Conservation (phyloP, 1,140 invertebrate species). For the Anoplophora glabripennis region DNA sequence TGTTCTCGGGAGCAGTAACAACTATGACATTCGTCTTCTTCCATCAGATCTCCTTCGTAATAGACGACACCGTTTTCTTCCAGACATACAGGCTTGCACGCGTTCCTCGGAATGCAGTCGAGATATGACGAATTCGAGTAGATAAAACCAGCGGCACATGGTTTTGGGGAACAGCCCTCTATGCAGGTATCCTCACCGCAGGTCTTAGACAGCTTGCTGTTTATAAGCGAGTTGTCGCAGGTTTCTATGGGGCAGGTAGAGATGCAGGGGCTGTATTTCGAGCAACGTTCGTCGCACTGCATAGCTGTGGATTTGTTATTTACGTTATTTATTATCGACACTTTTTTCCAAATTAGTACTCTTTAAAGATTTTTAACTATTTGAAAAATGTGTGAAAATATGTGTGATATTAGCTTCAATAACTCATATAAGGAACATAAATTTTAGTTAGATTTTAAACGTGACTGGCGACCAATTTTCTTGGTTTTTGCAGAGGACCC, state of each 20-base stretch:
- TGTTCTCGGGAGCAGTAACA: slow-evolving; percentile 70
- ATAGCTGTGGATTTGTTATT: slow-evolving; percentile 60
- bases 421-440: no score
- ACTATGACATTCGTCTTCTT: slow-evolving; percentile 71
- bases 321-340: background rate
- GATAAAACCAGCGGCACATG: slow-evolving; percentile 67
- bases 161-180: slow-evolving; percentile 72
- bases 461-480: no score
- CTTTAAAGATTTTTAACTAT: no score
- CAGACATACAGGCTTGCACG: slow-evolving; percentile 70
- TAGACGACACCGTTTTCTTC: slow-evolving; percentile 63
- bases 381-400: no score
- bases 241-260: slow-evolving; percentile 77
- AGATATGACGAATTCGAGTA: slow-evolving; percentile 65
- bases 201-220: slow-evolving; percentile 53
- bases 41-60: slow-evolving; percentile 75
- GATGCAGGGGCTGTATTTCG: slow-evolving; percentile 76
- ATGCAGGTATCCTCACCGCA: slow-evolving; percentile 74
- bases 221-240: slow-evolving; percentile 76
- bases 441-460: no score
- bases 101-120: slow-evolving; percentile 70
- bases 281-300: slow-evolving; percentile 79
- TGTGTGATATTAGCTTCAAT: no score
- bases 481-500: no score
- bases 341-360: no score